Percentiles rank a stretch among this genome's conserved stretches.
These are phyloP conservation scores for Microplitis demolitor DNA, from an alignment of 1,140 invertebrate species.

Conservation along the genomic window DNA sequence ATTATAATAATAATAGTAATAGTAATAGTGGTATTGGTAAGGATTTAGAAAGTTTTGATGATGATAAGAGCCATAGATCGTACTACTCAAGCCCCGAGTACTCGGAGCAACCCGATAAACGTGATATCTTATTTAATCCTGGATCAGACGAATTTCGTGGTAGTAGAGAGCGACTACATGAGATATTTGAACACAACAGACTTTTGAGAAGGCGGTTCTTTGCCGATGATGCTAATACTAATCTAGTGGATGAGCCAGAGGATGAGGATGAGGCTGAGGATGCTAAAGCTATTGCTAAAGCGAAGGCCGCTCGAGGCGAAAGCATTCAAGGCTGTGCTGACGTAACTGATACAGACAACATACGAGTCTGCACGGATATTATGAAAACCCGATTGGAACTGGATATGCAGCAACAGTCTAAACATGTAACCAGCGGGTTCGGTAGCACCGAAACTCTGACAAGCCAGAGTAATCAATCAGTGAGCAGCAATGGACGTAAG, in stretches of 20 bases:
- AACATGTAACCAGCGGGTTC: conserved; percentile 38
- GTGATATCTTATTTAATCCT: conserved; percentile 21
- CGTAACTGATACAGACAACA: background rate
- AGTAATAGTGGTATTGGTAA: background rate
- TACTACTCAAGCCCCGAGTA: background rate
- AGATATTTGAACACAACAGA: conserved; percentile 57
- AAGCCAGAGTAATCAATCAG: conserved; percentile 57
- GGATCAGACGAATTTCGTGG: conserved; percentile 38
- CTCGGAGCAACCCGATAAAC: background rate
- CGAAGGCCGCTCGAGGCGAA: background rate
- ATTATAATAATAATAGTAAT: no score
- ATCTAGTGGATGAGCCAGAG: background rate
- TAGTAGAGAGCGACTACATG: conserved; percentile 53
- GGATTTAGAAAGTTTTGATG: background rate
- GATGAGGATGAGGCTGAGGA: background rate
- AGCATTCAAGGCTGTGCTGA: background rate
- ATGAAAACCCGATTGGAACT: conserved; percentile 20
- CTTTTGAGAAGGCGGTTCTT: conserved; percentile 55
- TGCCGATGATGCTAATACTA: conserved; percentile 24
- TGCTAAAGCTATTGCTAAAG: no score
- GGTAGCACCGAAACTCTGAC: conserved; percentile 57
- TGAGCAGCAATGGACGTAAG: conserved; percentile 49
- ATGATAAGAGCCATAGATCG: background rate
- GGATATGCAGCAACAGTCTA: conserved; percentile 21
- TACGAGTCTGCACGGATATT: background rate